These are phyloP conservation scores for Epirrhoe alternata DNA, from an alignment of 2,888 invertebrate genomes.

Conservation along the genomic window DNA sequence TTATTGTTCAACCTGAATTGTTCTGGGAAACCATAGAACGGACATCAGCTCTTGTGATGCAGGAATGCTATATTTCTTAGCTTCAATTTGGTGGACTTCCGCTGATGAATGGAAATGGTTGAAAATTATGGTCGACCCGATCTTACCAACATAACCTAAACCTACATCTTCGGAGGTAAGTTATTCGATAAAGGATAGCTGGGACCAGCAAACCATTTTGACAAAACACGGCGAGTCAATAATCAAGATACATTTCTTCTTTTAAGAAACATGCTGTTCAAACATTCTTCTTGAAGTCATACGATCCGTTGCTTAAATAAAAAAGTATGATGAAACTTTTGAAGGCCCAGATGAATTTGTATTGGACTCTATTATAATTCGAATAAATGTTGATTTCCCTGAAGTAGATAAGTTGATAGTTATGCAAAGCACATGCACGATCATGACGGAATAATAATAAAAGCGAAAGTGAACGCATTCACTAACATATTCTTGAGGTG, in stretches of 20 bases:
- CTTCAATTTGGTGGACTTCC: neutral
- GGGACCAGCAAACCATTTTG: too few species aligned
- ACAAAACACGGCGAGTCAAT: too few species aligned
- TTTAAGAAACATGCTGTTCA: neutral
- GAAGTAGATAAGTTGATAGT: conserved; percentile 5
- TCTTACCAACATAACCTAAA: too few species aligned
- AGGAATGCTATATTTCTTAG: neutral
- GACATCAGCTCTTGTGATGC: neutral
- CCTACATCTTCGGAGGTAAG: too few species aligned
- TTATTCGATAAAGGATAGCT: too few species aligned
- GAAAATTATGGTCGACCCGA: too few species aligned
- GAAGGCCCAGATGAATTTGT: neutral
- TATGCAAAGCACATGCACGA: conserved; percentile 27
- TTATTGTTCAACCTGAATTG: conserved; percentile 8
- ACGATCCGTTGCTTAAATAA: too few species aligned
- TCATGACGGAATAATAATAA: conserved; percentile 30
- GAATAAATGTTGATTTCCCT: conserved; percentile 11
- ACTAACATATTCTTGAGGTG: conserved; percentile 2
- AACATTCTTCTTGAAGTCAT: neutral
- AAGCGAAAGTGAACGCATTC: conserved; percentile 31
- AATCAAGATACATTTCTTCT: neutral
- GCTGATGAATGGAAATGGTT: too few species aligned
- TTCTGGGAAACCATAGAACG: conserved; percentile 1
- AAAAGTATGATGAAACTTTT: neutral
- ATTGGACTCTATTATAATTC: conserved; percentile 7